Percentiles rank a stretch among this genome's conserved stretches.
phyloP scores from a whole-genome alignment of 1,140 invertebrate species.

The fruit fly (Drosophila melanogaster) region Release_6_plus_ISO1_MT NT_037436.4:3495001-3495500 shows the following conservation, averaged over 20 bases:
- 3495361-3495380: conserved; percentile 16
- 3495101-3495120: too few relatives aligned
- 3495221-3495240: conserved; percentile 12
- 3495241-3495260: conserved; percentile 6
- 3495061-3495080: neutral
- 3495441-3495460: conserved; percentile 67
- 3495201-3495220: neutral
- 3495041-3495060: neutral
- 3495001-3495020: neutral
- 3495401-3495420: conserved; percentile 50
- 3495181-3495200: conserved; percentile 1
- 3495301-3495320: conserved; percentile 20
- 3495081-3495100: neutral
- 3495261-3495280: neutral
- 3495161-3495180: neutral
- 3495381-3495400: conserved; percentile 22
- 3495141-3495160: neutral
- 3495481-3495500: conserved; percentile 29
- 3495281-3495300: neutral
- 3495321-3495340: conserved; percentile 16
- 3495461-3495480: conserved; percentile 72
- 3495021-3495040: neutral
- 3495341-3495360: neutral
- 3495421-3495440: conserved; percentile 27
- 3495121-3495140: neutral